Evolutionary conservation across 2,113 vertebrate genomes (phyloP).

Genomic region (Trachemys scripta): DNA sequence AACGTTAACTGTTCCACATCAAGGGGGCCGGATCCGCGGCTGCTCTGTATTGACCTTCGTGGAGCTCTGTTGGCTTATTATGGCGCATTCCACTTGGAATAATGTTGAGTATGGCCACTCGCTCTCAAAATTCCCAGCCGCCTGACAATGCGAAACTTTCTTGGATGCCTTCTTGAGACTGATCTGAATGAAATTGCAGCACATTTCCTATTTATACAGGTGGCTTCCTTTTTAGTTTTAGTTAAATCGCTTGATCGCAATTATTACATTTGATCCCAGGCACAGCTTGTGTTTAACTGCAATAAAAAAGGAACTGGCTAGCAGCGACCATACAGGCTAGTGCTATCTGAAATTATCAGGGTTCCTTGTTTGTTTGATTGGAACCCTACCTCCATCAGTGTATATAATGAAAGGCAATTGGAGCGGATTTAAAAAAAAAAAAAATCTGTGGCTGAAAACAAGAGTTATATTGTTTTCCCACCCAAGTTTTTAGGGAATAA

Average conservation of each 20-base stretch:
- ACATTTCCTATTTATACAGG: conserved; percentile 20
- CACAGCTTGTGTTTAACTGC: background rate
- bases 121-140: background rate
- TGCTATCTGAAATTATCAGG: background rate
- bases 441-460: background rate
- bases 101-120: background rate
- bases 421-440: background rate
- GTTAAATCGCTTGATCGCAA: background rate
- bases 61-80: background rate
- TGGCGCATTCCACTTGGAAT: background rate
- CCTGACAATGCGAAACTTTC: background rate
- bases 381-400: background rate
- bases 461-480: background rate
- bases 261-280: background rate
- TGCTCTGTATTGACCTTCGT: background rate
- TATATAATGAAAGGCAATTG: background rate
- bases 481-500: background rate
- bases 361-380: background rate
- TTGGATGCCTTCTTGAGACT: background rate
- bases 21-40: background rate
- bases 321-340: background rate
- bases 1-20: background rate
- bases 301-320: background rate
- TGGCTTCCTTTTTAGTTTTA: background rate
- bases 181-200: conserved; percentile 14